Percentiles rank a stretch among this genome's conserved stretches.
phyloP scores from a whole-genome alignment of 2,888 invertebrate species.

The Holacanthella duospinosa region DNA sequence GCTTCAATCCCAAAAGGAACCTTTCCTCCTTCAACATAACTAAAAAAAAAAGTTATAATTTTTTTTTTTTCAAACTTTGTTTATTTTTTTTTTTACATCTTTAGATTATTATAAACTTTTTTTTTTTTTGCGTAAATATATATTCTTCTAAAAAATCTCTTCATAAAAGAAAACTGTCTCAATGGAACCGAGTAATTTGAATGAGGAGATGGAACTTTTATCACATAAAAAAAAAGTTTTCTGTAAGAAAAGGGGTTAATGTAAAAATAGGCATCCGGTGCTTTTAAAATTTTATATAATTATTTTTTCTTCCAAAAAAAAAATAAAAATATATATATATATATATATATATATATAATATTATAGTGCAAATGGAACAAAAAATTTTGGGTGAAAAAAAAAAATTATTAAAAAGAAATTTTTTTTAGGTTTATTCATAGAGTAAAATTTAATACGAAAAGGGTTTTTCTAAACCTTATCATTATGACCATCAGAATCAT shows the following conservation, averaged over 20 bases:
- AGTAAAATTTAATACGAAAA: neutral
- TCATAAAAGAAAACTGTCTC: slow-evolving; percentile 8
- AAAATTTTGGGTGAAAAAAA: neutral
- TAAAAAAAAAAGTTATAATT: too few species aligned
- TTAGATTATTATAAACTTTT: too few species aligned
- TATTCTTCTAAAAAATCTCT: too few species aligned
- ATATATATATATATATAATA: too few species aligned
- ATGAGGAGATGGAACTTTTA: neutral
- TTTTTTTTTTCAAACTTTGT: too few species aligned
- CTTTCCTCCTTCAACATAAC: too few species aligned
- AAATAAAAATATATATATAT: too few species aligned
- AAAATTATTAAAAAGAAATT: neutral
- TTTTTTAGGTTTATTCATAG: neutral
- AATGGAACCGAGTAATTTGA: neutral
- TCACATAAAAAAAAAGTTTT: neutral
- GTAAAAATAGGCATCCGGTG: neutral
- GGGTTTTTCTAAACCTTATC: neutral
- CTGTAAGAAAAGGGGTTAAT: neutral
- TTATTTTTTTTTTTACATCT: too few species aligned
- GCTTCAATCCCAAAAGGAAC: too few species aligned
- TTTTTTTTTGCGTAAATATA: too few species aligned
- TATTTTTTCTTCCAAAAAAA: neutral
- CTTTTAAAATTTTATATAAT: neutral
- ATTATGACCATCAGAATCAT: neutral
- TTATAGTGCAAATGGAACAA: neutral